Base-by-base conservation (phyloP, 1,140 invertebrate genomes). In the Charaxes varanes region DNA sequence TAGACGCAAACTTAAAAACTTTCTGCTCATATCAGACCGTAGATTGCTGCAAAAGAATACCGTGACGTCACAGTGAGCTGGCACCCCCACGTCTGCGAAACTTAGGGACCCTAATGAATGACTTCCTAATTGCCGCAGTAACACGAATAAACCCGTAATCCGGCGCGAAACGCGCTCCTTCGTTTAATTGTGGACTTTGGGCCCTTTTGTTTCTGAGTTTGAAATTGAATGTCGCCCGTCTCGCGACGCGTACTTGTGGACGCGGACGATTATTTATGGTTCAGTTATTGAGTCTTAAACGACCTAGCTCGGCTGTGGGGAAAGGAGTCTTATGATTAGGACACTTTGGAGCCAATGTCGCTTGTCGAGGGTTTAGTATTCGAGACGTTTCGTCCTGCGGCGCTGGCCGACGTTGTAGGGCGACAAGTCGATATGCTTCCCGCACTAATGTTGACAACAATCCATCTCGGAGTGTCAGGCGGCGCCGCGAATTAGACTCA, bases 91-190 rank as follows among this genome's bases (percentile, higher is more conserved):
- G 78, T 82, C 78, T 82, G 74, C 78, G 60, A 78, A 82, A 82
- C 78, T 79, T 82, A 82, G 78, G 78, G 78, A 82, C 67, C 74
- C 64, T 82, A 82, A 82, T 82, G 78, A 82, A 76, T 69, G 67
- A 82, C 78, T 82, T 80, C 78, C 78, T 82, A 82, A 82, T 82
- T 82, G 78, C 74, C 73, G 78, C 74, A 55, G 67, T 62, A 65
- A 62, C 71, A 73, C 71, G 70, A 76, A 78, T 71, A 76, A 76
- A 66, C 63, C 63, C 65, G 65, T 72, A 74, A 72, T 76, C 70
- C 70, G 69, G 69, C 62, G 61, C 65, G 63, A 66, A 68, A 36
- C 18, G 34, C 7, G 34, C 48, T 45, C 30, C 69, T 45, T 33
- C 62, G 53, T 71, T 77, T 72, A 71, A 65, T 62, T 62, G 41